Base-by-base conservation (phyloP, 2,113 vertebrate genomes). In the Xiphophorus maculatus region DNA sequence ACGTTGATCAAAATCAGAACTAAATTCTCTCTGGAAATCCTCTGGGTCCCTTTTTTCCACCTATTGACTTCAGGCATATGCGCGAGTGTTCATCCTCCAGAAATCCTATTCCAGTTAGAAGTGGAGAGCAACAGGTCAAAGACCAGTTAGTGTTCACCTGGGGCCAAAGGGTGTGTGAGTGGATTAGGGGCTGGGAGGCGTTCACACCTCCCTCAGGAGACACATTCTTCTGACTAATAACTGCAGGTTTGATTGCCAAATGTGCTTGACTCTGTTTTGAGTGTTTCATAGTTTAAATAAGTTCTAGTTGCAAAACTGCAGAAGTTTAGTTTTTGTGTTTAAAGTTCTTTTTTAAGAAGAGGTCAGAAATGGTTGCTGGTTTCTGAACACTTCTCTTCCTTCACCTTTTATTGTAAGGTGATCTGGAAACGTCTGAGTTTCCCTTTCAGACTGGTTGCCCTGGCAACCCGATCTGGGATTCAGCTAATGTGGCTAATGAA, bases 11-110 rank as follows among this genome's bases (percentile, higher is more conserved):
- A 42, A 73, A 65, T 33, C 71, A 25, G 77, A 63, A 42, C 33
- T 73, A 72, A 76, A 74, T 72, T 85, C 76, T 78, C 65, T 22
- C 54, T 78, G 90, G 86, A 92, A 91, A 87, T 87, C 51, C 80
- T 83, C 60, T 0, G 30, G n/a, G 63, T 70, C 37, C 66, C 10
- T 37, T 37, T 79, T 62, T 87, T 82, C 67, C 66, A 81, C 66
- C 67, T 51, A 25, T 71, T 89, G 68, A 87, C 73, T 83, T 85
- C 82, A 82, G 78, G 67, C 54, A 27, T 51, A 65, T 61, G 76
- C 54, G 42, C 13, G 69, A 54, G 42, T 54, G 30, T 67, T 48
- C 29, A 13, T 79, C 84, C 84, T 76, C 9, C 37, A 73, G 65
- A 71, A 66, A 69, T 87, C 84, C 61, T 42, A 27, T 79, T 91